Evolutionary conservation across 2,888 invertebrate species (phyloP).

Genomic region (Cataglyphis rosenhaueri): DNA sequence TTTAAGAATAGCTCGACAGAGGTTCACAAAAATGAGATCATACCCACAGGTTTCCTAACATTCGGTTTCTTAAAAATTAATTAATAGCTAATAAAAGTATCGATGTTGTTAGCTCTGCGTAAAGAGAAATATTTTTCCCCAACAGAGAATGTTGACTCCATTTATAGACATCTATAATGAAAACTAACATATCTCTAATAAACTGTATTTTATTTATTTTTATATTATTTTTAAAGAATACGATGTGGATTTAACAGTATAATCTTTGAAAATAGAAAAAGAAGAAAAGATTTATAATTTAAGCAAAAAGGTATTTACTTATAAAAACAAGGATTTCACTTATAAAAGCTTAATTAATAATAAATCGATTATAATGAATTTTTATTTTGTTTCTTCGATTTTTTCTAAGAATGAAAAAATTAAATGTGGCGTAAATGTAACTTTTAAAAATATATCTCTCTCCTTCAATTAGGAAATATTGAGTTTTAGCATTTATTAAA

Average conservation of each 20-base stretch:
- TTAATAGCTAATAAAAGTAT: constrained; percentile 15
- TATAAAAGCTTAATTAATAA: background rate
- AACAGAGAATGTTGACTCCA: background rate
- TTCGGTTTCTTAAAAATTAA: constrained; percentile 37
- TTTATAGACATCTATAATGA: background rate
- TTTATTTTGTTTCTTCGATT: background rate
- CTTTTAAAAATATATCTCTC: constrained; percentile 6
- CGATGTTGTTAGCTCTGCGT: background rate
- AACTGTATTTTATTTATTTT: background rate
- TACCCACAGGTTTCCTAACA: background rate
- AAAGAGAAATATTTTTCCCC: constrained; percentile 10
- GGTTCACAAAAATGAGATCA: background rate
- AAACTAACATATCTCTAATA: background rate
- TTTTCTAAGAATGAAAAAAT: background rate
- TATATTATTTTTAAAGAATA: background rate
- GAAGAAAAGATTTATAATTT: background rate
- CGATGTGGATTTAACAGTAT: background rate
- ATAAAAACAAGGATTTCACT: background rate
- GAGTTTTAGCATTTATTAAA: constrained; percentile 1
- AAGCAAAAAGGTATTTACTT: background rate
- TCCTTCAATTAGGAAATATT: background rate
- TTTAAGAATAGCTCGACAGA: no score
- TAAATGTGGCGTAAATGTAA: background rate
- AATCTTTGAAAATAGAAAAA: background rate
- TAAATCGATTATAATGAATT: background rate